These are phyloP conservation scores for Blennius ocellaris DNA, from an alignment of 2,113 vertebrate genomes.

Conservation along the genomic window DNA sequence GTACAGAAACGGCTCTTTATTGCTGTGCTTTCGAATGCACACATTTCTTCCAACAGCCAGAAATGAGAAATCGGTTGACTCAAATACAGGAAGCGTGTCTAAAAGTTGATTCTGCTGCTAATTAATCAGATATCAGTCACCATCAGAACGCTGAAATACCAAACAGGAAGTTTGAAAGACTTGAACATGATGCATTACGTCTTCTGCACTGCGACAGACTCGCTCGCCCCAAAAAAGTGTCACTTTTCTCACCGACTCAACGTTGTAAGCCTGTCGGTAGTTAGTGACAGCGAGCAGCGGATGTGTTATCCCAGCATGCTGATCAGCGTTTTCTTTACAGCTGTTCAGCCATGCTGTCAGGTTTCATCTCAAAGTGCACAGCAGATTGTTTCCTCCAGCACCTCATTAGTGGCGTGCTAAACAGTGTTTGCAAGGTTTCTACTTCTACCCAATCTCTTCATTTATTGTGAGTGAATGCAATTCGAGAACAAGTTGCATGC, in stretches of 20 bases:
- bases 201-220: constrained; percentile 1
- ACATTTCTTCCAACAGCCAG: too few relatives aligned
- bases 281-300: not conserved
- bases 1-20: constrained; percentile 30
- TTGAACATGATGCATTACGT: constrained; percentile 9
- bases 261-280: not conserved
- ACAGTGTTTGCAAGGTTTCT: not conserved
- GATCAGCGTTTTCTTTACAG: not conserved
- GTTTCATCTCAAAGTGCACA: not conserved
- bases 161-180: not conserved
- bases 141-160: too few relatives aligned
- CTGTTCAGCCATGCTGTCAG: not conserved
- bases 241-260: not conserved
- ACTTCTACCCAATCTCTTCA: not conserved
- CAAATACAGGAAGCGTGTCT: too few relatives aligned
- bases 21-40: too few relatives aligned
- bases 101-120: too few relatives aligned
- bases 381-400: not conserved
- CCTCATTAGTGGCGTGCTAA: not conserved
- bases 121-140: too few relatives aligned
- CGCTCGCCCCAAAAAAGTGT: not conserved
- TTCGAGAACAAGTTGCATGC: not conserved
- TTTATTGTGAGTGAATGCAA: not conserved
- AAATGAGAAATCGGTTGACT: too few relatives aligned
- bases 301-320: constrained; percentile 4